phyloP scores from a whole-genome alignment of 2,113 vertebrate genomes.

The Tragelaphus strepsiceros region DNA sequence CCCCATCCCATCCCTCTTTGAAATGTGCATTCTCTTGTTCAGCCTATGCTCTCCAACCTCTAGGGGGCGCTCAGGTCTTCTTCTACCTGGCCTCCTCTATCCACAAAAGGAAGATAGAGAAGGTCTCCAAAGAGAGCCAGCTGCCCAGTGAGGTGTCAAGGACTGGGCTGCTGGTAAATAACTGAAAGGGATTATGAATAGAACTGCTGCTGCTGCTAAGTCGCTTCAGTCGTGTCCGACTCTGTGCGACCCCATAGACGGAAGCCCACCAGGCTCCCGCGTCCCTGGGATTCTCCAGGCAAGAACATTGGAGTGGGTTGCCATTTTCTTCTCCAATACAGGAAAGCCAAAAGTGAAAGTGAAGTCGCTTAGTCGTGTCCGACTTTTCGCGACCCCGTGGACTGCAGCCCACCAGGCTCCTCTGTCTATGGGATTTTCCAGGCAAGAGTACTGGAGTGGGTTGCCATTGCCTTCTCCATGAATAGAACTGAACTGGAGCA shows the following conservation, averaged over 20 bases:
- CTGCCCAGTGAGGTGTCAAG: neutral
- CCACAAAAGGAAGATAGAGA: neutral
- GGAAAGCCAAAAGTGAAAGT: no score
- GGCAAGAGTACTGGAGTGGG: no score
- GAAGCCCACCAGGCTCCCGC: no score
- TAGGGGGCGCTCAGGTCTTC: slow-evolving; percentile 52
- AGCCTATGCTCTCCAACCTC: neutral
- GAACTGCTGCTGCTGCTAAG: neutral
- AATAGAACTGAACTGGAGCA: neutral
- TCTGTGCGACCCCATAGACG: no score
- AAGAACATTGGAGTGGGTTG: no score
- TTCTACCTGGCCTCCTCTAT: neutral
- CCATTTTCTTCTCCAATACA: no score
- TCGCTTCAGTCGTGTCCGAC: no score
- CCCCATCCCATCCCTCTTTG: neutral
- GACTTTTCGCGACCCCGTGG: no score
- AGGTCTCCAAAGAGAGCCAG: neutral
- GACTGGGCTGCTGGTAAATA: neutral
- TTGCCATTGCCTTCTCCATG: neutral
- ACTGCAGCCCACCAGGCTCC: no score
- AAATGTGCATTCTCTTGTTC: neutral
- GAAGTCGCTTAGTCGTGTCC: no score
- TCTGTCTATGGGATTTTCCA: no score
- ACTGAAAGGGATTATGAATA: neutral
- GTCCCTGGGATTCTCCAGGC: no score